Conservation (phyloP, 2,888 invertebrate species). For the Villa cingulata region DNA sequence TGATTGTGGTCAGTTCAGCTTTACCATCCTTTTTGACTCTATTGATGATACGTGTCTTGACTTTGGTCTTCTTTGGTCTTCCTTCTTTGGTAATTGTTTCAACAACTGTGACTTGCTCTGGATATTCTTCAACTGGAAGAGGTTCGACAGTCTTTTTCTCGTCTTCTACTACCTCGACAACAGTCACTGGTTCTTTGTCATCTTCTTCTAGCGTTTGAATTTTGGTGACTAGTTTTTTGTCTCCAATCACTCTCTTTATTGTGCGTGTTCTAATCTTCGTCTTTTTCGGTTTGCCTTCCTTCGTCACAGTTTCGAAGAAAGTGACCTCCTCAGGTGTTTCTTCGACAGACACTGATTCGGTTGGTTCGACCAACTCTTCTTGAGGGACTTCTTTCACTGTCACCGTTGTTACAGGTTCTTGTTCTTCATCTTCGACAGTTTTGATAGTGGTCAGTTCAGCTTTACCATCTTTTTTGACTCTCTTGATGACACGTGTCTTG, state of each 20-base stretch:
- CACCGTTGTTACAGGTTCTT: constrained; percentile 25
- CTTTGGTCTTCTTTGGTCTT: constrained; percentile 18
- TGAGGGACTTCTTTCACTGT: constrained; percentile 19
- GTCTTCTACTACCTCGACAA: constrained; percentile 17
- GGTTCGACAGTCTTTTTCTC: constrained; percentile 14
- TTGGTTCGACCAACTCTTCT: background rate
- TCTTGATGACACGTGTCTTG: constrained; percentile 15
- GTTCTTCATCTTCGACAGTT: constrained; percentile 29
- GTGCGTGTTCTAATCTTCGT: constrained; percentile 24
- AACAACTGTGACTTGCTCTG: constrained; percentile 18
- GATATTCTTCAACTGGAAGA: constrained; percentile 15
- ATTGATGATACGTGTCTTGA: constrained; percentile 17
- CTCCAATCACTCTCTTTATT: constrained; percentile 29
- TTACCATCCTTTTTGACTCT: constrained; percentile 10
- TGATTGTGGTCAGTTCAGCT: constrained; percentile 27
- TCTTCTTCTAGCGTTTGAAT: constrained; percentile 33
- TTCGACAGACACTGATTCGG: background rate
- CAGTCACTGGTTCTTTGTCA: constrained; percentile 24
- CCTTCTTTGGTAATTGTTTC: constrained; percentile 23
- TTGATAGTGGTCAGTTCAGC: constrained; percentile 35
- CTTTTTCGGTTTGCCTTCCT: constrained; percentile 27
- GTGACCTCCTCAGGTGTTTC: constrained; percentile 23
- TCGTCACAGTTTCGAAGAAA: constrained; percentile 32
- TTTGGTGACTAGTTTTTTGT: constrained; percentile 27
- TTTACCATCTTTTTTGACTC: constrained; percentile 13